A percentile compares a stretch with the other conserved stretches of the same genome.
phyloP scores from a whole-genome alignment of 2,888 invertebrate species.

The Pecten maximus region DNA sequence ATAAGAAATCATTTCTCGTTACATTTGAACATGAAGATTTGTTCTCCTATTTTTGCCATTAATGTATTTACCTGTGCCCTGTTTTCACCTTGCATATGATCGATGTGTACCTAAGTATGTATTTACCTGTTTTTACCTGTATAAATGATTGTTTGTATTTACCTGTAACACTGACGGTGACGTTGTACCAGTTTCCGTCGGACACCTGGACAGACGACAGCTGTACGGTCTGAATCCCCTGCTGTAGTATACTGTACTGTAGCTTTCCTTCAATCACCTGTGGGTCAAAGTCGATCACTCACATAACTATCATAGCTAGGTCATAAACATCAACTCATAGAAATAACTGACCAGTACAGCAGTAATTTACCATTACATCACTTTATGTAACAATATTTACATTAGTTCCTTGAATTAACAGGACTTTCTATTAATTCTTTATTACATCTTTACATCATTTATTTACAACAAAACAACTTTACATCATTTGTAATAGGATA shows the following conservation, averaged over 20 bases:
- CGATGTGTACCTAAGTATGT: too few species aligned
- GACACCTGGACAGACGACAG: conserved; percentile 83
- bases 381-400: too few species aligned
- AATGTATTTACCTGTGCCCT: too few species aligned
- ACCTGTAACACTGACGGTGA: conserved; percentile 86
- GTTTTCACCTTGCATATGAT: too few species aligned
- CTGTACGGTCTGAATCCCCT: neutral
- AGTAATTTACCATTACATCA: neutral
- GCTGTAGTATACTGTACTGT: conserved; percentile 56
- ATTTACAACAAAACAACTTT: neutral
- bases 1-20: too few species aligned
- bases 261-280: conserved; percentile 65
- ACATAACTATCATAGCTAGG: too few species aligned
- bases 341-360: neutral
- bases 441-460: neutral
- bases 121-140: neutral
- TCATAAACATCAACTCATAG: too few species aligned
- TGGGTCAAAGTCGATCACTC: neutral
- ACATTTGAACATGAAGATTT: too few species aligned
- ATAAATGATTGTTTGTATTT: conserved; percentile 2
- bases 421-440: too few species aligned
- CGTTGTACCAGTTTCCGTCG: conserved; percentile 95
- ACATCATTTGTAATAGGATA: neutral
- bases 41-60: too few species aligned
- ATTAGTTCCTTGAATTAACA: too few species aligned